Percentiles rank a stretch among this genome's conserved stretches.
Conservation (phyloP, 2,797 vertebrate species). For the Alfaro cultratus region DNA sequence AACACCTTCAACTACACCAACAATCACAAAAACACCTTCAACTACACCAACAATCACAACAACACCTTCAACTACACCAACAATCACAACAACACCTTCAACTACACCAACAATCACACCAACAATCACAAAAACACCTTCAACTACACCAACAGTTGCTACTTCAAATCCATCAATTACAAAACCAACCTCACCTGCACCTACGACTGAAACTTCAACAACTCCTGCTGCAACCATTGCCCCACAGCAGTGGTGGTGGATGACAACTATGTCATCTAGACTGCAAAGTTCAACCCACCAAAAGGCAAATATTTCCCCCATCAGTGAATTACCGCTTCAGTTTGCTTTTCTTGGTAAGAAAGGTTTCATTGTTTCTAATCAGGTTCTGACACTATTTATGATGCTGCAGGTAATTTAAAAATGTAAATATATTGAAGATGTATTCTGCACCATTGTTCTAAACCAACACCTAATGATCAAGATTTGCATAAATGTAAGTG, state of each 20-base stretch:
- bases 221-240: not conserved
- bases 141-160: not conserved
- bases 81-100: not conserved
- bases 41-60: not conserved
- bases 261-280: not conserved
- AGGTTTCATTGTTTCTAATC: not conserved
- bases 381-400: not conserved
- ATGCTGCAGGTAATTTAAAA: not conserved
- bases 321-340: slow-evolving; percentile 10
- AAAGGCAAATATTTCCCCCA: not conserved
- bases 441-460: not conserved
- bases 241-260: not conserved
- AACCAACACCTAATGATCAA: not conserved
- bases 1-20: not conserved
- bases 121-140: not conserved
- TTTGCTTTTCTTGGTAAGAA: slow-evolving; percentile 14
- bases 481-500: not conserved
- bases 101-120: not conserved
- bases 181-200: not conserved
- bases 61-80: not conserved
- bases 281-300: not conserved
- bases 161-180: no score
- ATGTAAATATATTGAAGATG: not conserved
- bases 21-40: not conserved
- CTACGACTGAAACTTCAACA: not conserved